These are phyloP conservation scores for Tetranychus truncatus DNA, from an alignment of 2,888 invertebrate genomes.

Conservation along the genomic window DNA sequence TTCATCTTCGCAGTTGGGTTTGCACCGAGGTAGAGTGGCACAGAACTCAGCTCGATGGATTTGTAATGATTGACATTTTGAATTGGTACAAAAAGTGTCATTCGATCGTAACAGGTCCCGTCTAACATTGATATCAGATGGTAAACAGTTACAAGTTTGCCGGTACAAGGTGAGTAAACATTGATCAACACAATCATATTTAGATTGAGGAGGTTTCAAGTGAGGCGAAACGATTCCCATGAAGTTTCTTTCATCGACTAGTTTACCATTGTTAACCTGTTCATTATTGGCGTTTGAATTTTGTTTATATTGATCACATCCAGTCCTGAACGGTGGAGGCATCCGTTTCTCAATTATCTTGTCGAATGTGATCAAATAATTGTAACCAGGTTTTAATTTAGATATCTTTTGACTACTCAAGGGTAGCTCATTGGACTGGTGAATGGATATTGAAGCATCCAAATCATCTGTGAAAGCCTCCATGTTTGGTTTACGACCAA, in stretches of 20 bases:
- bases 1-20: slow-evolving; percentile 6
- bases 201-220: background rate
- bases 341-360: slow-evolving; percentile 13
- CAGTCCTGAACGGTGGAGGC: background rate
- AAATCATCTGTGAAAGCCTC: background rate
- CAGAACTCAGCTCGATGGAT: background rate
- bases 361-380: slow-evolving; percentile 10
- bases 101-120: background rate
- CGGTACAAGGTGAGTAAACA: slow-evolving; percentile 5
- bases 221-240: background rate
- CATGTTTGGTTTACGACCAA: background rate
- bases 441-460: background rate
- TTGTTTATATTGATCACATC: slow-evolving; percentile 4
- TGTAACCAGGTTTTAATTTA: slow-evolving; percentile 2
- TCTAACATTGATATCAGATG: slow-evolving; percentile 3
- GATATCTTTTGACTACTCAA: slow-evolving; percentile 3
- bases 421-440: slow-evolving; percentile 5
- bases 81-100: slow-evolving; percentile 9
- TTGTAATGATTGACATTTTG: background rate
- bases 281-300: background rate
- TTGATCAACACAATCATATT: slow-evolving; percentile 8
- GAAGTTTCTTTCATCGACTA: background rate
- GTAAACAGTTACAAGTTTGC: slow-evolving; percentile 9
- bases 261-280: background rate
- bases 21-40: slow-evolving; percentile 7